These are phyloP conservation scores for Drosophila aff. DNA, from an alignment of 1,140 invertebrate genomes.

Conservation along the genomic window DNA sequence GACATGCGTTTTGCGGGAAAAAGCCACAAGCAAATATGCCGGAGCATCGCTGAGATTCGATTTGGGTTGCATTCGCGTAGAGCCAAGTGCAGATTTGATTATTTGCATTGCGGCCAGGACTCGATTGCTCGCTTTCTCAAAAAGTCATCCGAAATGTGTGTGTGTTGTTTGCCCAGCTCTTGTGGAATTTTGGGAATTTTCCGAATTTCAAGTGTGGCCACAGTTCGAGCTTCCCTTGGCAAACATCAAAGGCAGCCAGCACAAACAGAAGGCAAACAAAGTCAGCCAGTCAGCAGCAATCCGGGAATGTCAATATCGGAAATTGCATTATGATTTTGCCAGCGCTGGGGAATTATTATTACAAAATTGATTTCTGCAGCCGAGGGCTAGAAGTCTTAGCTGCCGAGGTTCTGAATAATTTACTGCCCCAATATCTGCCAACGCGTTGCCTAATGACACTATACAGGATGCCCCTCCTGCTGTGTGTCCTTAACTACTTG, in stretches of 20 bases:
- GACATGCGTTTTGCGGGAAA: conserved; percentile 18
- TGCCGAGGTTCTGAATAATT: conserved; percentile 60
- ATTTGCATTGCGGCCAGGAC: conserved; percentile 45
- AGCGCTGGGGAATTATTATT: conserved; percentile 31
- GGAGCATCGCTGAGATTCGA: conserved; percentile 49
- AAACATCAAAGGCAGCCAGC: conserved; percentile 24
- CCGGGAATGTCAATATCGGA: conserved; percentile 51
- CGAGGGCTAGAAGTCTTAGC: neutral
- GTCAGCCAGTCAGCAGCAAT: conserved; percentile 42
- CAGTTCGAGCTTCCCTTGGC: conserved; percentile 11
- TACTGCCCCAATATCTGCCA: conserved; percentile 62
- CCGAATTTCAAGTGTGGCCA: conserved; percentile 26
- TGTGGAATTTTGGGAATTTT: conserved; percentile 21
- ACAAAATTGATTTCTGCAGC: conserved; percentile 27
- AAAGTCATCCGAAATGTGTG: conserved; percentile 40
- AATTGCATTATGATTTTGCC: conserved; percentile 50
- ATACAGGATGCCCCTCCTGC: conserved; percentile 6
- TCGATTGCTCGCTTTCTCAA: conserved; percentile 8
- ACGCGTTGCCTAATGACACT: conserved; percentile 62
- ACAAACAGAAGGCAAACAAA: conserved; percentile 52
- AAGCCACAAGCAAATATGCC: conserved; percentile 36
- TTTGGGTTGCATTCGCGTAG: conserved; percentile 47
- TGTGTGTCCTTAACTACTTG: neutral
- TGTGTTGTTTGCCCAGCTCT: conserved; percentile 58
- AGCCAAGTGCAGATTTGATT: conserved; percentile 56